Evolutionary conservation across 2,113 vertebrate species (phyloP).

Genomic region (Danionella cerebrum): DNA sequence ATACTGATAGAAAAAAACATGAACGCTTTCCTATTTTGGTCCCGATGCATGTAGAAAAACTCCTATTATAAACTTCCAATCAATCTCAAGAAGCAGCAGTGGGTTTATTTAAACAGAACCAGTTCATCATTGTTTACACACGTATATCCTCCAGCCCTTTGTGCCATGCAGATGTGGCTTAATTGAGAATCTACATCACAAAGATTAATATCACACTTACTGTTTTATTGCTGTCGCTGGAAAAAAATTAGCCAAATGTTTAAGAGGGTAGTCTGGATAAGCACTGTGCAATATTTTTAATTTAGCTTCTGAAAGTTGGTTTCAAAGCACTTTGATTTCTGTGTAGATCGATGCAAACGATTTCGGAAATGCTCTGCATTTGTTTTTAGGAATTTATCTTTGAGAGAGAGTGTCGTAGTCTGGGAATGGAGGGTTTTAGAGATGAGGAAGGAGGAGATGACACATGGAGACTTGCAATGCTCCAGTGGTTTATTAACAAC

Average conservation of each 20-base stretch:
- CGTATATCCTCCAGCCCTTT: not conserved
- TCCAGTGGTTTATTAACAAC: too few relatives aligned
- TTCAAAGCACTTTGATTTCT: not conserved
- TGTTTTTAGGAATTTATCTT: too few relatives aligned
- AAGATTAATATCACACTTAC: not conserved
- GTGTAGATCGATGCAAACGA: constrained; percentile 1
- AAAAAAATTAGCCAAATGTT: not conserved
- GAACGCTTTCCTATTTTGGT: too few relatives aligned
- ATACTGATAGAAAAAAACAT: too few relatives aligned
- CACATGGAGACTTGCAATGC: too few relatives aligned
- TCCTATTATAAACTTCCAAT: too few relatives aligned
- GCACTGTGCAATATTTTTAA: constrained; percentile 7
- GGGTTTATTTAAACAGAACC: not conserved
- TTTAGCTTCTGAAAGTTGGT: not conserved
- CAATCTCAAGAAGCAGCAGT: not conserved
- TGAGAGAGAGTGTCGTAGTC: too few relatives aligned
- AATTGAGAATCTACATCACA: not conserved
- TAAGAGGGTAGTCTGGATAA: constrained; percentile 17
- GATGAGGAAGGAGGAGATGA: too few relatives aligned
- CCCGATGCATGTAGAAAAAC: too few relatives aligned
- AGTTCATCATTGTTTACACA: not conserved
- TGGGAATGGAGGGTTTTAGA: too few relatives aligned
- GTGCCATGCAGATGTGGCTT: not conserved
- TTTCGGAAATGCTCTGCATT: not conserved
- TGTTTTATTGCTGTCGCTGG: constrained; percentile 1